phyloP scores from a whole-genome alignment of 2,888 invertebrate genomes.

The Drosophila algonquin region DNA sequence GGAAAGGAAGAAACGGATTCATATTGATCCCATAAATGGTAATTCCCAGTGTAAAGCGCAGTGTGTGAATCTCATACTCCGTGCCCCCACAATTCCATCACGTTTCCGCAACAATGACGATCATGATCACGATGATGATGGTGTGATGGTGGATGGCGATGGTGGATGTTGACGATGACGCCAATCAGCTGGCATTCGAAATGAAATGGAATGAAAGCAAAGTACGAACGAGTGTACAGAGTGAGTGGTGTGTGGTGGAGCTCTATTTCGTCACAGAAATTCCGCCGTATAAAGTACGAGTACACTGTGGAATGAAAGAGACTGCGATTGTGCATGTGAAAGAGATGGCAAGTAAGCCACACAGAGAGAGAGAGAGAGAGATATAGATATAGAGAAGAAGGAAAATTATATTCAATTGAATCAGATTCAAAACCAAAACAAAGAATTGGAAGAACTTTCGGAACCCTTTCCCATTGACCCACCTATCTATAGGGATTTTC shows the following conservation, averaged over 20 bases:
- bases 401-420: constrained; percentile 66
- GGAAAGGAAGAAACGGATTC: no score
- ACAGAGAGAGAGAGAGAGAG: constrained; percentile 1
- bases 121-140: constrained; percentile 3
- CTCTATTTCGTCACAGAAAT: constrained; percentile 77
- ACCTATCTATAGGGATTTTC: not conserved
- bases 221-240: constrained; percentile 33
- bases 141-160: not conserved
- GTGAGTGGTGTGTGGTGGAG: constrained; percentile 37
- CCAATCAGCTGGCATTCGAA: constrained; percentile 31
- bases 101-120: constrained; percentile 19
- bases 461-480: constrained; percentile 14
- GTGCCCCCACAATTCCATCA: constrained; percentile 15
- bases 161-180: constrained; percentile 30
- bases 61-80: not conserved
- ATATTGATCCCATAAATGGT: constrained; percentile 3
- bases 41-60: not conserved
- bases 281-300: constrained; percentile 63
- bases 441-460: constrained; percentile 20
- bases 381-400: not conserved
- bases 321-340: constrained; percentile 32
- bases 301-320: constrained; percentile 25
- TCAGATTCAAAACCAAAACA: constrained; percentile 39
- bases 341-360: not conserved
- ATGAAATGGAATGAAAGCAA: constrained; percentile 32